A percentile compares a stretch with the other conserved stretches of the same genome.
These are phyloP conservation scores for Lepidurus packardi DNA, from an alignment of 1,140 invertebrate species.

Conservation along the genomic window DNA sequence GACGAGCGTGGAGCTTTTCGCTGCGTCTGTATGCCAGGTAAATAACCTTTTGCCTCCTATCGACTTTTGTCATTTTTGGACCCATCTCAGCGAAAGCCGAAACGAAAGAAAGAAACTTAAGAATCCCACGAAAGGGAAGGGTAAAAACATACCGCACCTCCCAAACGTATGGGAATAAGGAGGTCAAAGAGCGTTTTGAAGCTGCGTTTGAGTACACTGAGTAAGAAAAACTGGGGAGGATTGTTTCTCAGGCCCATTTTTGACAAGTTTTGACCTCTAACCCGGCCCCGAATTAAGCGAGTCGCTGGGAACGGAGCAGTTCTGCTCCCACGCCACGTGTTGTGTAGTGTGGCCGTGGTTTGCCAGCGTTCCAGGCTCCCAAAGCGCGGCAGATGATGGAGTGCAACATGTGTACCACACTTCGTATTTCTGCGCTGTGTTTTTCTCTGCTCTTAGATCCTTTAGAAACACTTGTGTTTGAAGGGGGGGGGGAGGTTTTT, in stretches of 20 bases:
- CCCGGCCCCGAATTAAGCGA: neutral
- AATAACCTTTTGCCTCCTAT: constrained; percentile 42
- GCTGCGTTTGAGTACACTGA: neutral
- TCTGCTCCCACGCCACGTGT: constrained; percentile 13
- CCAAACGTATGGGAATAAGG: constrained; percentile 26
- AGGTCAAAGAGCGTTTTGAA: constrained; percentile 31
- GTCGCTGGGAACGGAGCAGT: no score
- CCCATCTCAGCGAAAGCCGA: neutral
- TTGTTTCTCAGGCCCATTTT: constrained; percentile 11
- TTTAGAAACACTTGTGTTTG: no score
- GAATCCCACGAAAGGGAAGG: neutral
- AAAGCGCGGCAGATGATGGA: neutral
- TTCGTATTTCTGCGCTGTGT: neutral
- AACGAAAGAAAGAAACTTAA: no score
- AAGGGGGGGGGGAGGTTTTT: no score
- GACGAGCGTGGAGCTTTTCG: constrained; percentile 91
- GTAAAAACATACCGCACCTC: neutral
- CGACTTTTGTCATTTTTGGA: neutral
- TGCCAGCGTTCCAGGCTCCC: no score
- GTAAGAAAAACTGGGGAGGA: neutral
- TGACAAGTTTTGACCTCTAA: constrained; percentile 10
- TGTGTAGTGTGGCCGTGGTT: neutral
- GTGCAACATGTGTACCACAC: neutral
- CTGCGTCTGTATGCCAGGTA: constrained; percentile 95
- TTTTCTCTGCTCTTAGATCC: no score